Conservation (phyloP, 2,113 vertebrate genomes). For the Periophthalmus modestus region DNA sequence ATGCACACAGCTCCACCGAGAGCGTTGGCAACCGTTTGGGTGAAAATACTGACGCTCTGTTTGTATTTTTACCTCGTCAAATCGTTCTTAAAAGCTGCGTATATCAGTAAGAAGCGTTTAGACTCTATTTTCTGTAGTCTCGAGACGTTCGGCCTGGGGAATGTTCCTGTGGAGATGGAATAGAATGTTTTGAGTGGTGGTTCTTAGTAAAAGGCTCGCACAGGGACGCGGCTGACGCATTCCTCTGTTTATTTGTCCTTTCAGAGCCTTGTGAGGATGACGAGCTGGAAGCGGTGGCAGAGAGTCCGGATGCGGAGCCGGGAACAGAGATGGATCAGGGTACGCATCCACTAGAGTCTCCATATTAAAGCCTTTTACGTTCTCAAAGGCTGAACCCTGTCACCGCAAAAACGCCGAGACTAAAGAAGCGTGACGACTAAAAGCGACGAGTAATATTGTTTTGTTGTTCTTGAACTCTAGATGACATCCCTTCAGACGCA, state of each 20-base stretch:
- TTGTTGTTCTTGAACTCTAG: slow-evolving; percentile 57
- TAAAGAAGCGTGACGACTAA: not conserved
- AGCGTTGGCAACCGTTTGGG: not conserved
- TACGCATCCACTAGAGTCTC: slow-evolving; percentile 49
- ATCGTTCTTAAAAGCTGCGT: slow-evolving; percentile 13
- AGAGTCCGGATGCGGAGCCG: slow-evolving; percentile 85
- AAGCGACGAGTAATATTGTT: not conserved
- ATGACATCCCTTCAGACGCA: slow-evolving; percentile 88
- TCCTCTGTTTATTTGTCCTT: slow-evolving; percentile 23
- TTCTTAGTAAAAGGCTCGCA: slow-evolving; percentile 6
- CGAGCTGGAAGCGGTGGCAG: slow-evolving; percentile 84
- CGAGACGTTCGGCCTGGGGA: slow-evolving; percentile 19
- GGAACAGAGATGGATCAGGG: slow-evolving; percentile 92
- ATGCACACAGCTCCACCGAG: not conserved
- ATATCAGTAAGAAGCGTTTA: slow-evolving; percentile 8
- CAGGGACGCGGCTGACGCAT: slow-evolving; percentile 3
- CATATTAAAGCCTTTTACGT: slow-evolving; percentile 5
- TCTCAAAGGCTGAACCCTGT: not conserved
- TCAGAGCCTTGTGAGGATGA: slow-evolving; percentile 85
- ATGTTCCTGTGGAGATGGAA: slow-evolving; percentile 20
- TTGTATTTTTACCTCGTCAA: not conserved
- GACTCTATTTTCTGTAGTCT: slow-evolving; percentile 1
- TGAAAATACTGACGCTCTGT: not conserved
- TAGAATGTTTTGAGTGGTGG: not conserved
- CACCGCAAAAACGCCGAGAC: not conserved